These are phyloP conservation scores for Sesamia inferens DNA, from an alignment of 2,888 invertebrate species.

Conservation along the genomic window DNA sequence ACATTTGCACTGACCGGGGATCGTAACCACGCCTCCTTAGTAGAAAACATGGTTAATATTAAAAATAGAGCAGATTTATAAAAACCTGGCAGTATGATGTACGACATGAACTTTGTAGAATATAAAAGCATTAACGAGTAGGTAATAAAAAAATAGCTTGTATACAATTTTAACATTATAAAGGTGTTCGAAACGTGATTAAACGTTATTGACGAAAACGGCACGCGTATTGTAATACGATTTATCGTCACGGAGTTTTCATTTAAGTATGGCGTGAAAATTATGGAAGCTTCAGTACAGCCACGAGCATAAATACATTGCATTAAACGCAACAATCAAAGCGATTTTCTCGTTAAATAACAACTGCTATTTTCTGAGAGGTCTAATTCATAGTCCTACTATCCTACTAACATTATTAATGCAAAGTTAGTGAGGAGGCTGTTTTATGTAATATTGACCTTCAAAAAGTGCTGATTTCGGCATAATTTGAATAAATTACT, in stretches of 20 bases:
- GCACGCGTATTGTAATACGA: slow-evolving; percentile 18
- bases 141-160: no score
- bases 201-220: slow-evolving; percentile 38
- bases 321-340: background rate
- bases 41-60: background rate
- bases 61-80: background rate
- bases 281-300: background rate
- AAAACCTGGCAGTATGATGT: slow-evolving; percentile 7
- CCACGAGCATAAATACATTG: background rate
- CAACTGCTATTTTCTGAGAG: background rate
- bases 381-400: background rate
- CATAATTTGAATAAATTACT: no score
- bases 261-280: slow-evolving; percentile 35
- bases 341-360: background rate
- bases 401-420: no score
- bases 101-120: slow-evolving; percentile 4
- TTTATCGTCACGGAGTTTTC: slow-evolving; percentile 45
- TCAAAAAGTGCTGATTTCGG: no score
- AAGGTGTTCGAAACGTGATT: slow-evolving; percentile 34
- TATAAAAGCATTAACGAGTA: slow-evolving; percentile 24
- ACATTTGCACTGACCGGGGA: no score
- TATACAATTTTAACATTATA: slow-evolving; percentile 27
- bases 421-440: no score
- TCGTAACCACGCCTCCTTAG: no score
- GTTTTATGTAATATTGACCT: no score